phyloP scores from a whole-genome alignment of 2,888 invertebrate species.

The Synanthedon andrenaeformis region DNA sequence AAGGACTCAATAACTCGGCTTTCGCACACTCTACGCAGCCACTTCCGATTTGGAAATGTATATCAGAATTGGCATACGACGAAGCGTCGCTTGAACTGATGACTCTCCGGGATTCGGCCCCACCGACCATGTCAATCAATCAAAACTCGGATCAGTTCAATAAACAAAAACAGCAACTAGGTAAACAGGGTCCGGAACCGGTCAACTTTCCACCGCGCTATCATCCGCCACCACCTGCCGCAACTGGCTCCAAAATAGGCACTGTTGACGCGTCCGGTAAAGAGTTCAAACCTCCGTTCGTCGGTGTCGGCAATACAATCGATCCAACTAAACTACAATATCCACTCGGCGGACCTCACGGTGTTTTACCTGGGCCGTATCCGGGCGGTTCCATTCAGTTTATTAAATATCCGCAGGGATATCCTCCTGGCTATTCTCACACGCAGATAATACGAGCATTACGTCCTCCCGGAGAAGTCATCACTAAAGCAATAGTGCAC shows the following conservation, averaged over 20 bases:
- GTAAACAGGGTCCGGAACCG: conserved; percentile 66
- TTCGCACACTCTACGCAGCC: conserved; percentile 34
- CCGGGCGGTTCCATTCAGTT: conserved; percentile 43
- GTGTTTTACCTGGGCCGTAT: conserved; percentile 33
- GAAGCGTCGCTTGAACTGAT: conserved; percentile 40
- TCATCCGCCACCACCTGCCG: conserved; percentile 81
- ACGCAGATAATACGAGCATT: conserved; percentile 47
- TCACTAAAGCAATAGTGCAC: conserved; percentile 60
- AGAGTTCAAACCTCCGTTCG: conserved; percentile 56
- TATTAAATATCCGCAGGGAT: conserved; percentile 48
- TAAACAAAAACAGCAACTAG: conserved; percentile 66
- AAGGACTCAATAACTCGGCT: conserved; percentile 61
- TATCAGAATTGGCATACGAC: conserved; percentile 21
- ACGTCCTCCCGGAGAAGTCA: conserved; percentile 46
- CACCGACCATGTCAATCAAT: conserved; percentile 64
- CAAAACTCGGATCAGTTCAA: conserved; percentile 60
- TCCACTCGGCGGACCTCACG: conserved; percentile 34
- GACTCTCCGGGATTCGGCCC: conserved; percentile 30
- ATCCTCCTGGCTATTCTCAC: conserved; percentile 48
- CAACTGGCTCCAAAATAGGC: conserved; percentile 72
- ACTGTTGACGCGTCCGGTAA: conserved; percentile 69
- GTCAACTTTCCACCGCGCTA: conserved; percentile 79
- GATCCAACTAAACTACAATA: conserved; percentile 50
- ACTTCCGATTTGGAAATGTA: conserved; percentile 40
- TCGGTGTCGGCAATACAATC: conserved; percentile 33